Conservation (phyloP, 2,888 invertebrate species). For the Eupithecia subfuscata region DNA sequence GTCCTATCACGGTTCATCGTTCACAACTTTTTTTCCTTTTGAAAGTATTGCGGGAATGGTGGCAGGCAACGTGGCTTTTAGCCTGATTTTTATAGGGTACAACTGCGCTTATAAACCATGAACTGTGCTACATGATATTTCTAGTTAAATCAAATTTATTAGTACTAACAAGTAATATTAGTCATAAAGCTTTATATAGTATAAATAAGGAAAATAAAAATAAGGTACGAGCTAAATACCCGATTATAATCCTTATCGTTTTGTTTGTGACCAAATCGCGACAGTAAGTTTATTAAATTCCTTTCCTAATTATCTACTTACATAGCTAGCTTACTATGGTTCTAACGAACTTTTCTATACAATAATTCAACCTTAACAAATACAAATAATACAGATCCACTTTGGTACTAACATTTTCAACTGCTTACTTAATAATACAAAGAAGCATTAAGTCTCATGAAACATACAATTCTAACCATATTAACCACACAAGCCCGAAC, state of each 20-base stretch:
- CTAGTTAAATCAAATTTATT: not conserved
- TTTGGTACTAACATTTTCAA: not conserved
- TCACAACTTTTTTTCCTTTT: conserved; percentile 30
- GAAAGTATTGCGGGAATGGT: conserved; percentile 23
- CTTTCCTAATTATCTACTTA: not conserved
- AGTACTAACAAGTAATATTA: too few species aligned
- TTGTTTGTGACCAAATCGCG: not conserved
- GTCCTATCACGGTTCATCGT: conserved; percentile 23
- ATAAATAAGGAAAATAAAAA: not conserved
- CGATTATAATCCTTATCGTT: not conserved
- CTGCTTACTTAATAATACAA: not conserved
- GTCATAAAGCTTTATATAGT: too few species aligned
- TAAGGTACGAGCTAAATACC: not conserved
- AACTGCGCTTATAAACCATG: not conserved
- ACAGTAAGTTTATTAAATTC: not conserved
- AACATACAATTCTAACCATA: conserved; percentile 10
- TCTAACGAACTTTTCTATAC: not conserved
- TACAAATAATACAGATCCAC: not conserved
- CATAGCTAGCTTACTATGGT: not conserved
- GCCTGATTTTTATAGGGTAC: conserved; percentile 19
- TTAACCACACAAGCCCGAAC: conserved; percentile 24
- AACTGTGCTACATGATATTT: not conserved
- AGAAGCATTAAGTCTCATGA: conserved; percentile 1
- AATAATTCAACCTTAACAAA: not conserved
- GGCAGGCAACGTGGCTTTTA: conserved; percentile 14